Base-by-base conservation (phyloP, 2,888 invertebrate genomes). In the Eilema griseolum region DNA sequence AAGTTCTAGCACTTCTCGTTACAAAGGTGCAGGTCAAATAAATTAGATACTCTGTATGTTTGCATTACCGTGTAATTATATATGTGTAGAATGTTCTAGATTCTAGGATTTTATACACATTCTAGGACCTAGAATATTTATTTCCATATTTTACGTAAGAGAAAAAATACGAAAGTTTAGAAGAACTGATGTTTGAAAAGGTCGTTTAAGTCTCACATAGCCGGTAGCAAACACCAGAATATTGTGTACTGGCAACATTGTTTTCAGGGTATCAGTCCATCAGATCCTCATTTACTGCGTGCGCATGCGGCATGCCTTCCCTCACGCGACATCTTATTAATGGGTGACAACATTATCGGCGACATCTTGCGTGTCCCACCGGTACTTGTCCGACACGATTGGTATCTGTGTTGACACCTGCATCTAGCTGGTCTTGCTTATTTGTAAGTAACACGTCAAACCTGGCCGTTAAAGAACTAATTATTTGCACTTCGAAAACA, bases 271-370 rank as follows among this genome's bases (percentile, higher is more conserved):
- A 74, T 68, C 69, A 69, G 41, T 64, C 67, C 71, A 73, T 72
- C 76, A 76, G 67, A 71, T 74, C 71, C 74, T 71, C 80, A 73
- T 71, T 76, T 75, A 65, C 33, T 70, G 76, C 73, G 66, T 72
- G 77, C 69, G 66, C 72, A 70, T 77, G 62, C 71, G 66, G 62
- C 74, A 70, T 77, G 63, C 73, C 71, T 63, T 52, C 37, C 69
- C 69, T 75, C 77, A 76, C 69, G 73, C 76, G 67, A 82, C 79
- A 73, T 76, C 82, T 82, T 86, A 84, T 83, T 81, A 84, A 86
- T 85, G 81, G 79, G 70, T 68, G 79, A 84, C 84, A 83, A 82
- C 83, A 79, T 77, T 86, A 86, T 88, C 87, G 73, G 71, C 63
- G 74, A 76, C 80, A 88, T 86, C 87, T 86, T 73, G 81, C 79